phyloP scores from a whole-genome alignment of 1,140 invertebrate species.

The Trichogramma pretiosum region DNA sequence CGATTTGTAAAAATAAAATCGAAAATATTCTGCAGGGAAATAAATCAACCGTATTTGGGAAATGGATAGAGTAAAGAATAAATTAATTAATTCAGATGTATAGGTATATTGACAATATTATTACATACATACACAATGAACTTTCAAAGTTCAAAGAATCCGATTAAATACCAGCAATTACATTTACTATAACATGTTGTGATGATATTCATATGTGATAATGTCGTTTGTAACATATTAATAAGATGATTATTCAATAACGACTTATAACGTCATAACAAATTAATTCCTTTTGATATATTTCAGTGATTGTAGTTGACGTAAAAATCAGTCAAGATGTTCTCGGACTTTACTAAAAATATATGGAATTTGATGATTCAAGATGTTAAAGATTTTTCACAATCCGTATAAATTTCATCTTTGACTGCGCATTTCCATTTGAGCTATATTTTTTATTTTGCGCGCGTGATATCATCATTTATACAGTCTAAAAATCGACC shows the following conservation, averaged over 20 bases:
- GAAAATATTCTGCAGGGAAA: no score
- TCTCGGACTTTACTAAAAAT: no score
- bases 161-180: conserved; percentile 16
- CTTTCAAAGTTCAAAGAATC: conserved; percentile 17
- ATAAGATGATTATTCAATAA: no score
- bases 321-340: no score
- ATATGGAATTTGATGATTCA: no score
- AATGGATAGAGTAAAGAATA: background rate
- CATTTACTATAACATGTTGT: conserved; percentile 9
- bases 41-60: conserved; percentile 2
- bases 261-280: no score
- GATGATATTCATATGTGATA: conserved; percentile 12
- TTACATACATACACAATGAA: conserved; percentile 23
- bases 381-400: no score
- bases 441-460: background rate
- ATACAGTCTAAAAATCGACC: conserved; percentile 11
- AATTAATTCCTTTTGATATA: no score
- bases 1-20: no score
- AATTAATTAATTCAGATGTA: conserved; percentile 12
- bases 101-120: conserved; percentile 22
- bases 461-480: conserved; percentile 1
- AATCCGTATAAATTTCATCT: background rate
- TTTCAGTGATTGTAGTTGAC: no score
- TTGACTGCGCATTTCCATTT: background rate
- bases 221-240: no score